Percentiles rank a stretch among this genome's conserved stretches.
These are phyloP conservation scores for Dipodomys spectabilis DNA, from an alignment of 2,113 vertebrate genomes.

Conservation along the genomic window DNA sequence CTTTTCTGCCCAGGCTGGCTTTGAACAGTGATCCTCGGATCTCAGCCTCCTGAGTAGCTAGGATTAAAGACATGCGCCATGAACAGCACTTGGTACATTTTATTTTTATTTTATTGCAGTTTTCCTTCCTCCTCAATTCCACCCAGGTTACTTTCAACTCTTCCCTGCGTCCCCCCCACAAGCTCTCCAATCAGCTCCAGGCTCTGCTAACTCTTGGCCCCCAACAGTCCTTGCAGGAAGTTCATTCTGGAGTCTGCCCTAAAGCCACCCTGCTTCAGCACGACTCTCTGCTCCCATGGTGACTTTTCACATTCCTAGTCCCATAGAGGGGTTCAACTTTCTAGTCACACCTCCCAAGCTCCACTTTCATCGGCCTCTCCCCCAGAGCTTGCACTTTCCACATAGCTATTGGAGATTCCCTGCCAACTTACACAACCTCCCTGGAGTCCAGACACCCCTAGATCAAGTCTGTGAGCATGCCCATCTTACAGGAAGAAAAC, in stretches of 20 bases:
- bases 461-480: not conserved
- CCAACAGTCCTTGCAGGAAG: not conserved
- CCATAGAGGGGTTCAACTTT: not conserved
- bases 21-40: too few species aligned
- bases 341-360: not conserved
- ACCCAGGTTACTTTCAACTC: not conserved
- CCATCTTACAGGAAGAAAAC: not conserved
- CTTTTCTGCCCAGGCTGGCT: too few species aligned
- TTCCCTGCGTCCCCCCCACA: not conserved
- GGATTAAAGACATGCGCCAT: too few species aligned
- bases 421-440: not conserved
- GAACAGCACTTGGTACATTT: too few species aligned
- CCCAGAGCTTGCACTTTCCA: not conserved
- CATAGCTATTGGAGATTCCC: too few species aligned
- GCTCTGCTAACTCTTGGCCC: not conserved
- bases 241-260: conserved; percentile 41
- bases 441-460: not conserved
- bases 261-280: not conserved
- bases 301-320: not conserved
- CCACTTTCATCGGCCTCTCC: not conserved
- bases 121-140: not conserved
- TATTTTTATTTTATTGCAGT: not conserved
- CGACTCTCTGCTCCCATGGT: not conserved
- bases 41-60: too few species aligned
- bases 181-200: not conserved